These are phyloP conservation scores for Lacerta agilis DNA, from an alignment of 2,797 vertebrate genomes.

Conservation along the genomic window DNA sequence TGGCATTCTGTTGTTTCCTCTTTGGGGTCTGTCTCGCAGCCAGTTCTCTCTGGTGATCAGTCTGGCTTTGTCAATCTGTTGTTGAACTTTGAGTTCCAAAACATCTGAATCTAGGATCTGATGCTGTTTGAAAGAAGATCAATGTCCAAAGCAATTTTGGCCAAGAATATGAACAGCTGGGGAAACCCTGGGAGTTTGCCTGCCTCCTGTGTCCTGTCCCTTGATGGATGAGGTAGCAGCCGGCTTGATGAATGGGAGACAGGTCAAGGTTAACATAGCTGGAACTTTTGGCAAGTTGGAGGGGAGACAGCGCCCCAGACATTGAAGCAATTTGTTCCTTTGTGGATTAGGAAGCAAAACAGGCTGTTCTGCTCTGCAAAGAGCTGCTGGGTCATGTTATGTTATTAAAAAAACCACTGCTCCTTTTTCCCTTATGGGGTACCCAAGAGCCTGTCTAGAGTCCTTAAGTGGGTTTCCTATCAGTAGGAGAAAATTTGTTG, in stretches of 20 bases:
- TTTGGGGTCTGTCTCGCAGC: too few relatives aligned
- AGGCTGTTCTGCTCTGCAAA: not conserved
- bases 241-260: conserved; percentile 30
- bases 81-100: too few relatives aligned
- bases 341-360: conserved; percentile 18
- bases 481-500: too few relatives aligned
- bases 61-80: too few relatives aligned
- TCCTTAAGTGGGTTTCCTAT: too few relatives aligned
- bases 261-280: conserved; percentile 33
- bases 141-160: not conserved
- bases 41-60: too few relatives aligned
- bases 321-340: not conserved
- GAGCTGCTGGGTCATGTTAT: not conserved
- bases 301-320: not conserved
- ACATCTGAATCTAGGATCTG: too few relatives aligned
- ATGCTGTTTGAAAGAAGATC: too few relatives aligned
- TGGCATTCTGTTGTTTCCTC: too few relatives aligned
- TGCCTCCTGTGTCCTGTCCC: rapidly evolving
- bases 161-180: rapidly evolving
- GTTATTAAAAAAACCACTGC: too few relatives aligned
- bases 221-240: not conserved
- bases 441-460: too few relatives aligned
- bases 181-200: not conserved
- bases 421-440: too few relatives aligned
- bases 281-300: conserved; percentile 38